These are phyloP conservation scores for Panthera tigris DNA, from an alignment of 2,113 vertebrate genomes.

Conservation along the genomic window DNA sequence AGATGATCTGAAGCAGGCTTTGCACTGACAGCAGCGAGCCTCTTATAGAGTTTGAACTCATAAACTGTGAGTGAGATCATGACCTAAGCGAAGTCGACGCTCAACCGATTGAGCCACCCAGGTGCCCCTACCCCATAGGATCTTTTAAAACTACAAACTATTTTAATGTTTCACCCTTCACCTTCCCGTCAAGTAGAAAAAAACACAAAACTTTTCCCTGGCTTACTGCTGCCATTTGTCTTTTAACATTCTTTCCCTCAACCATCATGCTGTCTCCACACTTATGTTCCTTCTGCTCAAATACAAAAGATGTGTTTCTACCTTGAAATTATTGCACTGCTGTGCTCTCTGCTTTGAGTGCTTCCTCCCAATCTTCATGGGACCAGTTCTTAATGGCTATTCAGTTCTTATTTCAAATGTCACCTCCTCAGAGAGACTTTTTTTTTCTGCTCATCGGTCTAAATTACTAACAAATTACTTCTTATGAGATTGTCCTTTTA, in stretches of 20 bases:
- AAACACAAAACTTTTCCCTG: not conserved
- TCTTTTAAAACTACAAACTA: not conserved
- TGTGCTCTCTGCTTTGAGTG: not conserved
- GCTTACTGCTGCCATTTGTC: not conserved
- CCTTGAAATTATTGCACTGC: not conserved
- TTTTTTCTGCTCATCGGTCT: not conserved
- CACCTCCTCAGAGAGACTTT: not conserved
- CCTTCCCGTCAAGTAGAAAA: not conserved
- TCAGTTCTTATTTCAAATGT: not conserved
- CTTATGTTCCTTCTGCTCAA: not conserved
- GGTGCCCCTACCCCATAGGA: too few species aligned
- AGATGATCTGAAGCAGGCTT: too few species aligned
- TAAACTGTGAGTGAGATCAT: too few species aligned
- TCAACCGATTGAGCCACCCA: too few species aligned
- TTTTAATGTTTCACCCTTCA: not conserved
- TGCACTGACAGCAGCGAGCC: too few species aligned
- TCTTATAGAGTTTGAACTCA: too few species aligned
- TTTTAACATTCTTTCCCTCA: not conserved
- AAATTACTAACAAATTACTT: not conserved
- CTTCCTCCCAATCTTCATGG: not conserved
- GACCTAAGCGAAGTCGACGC: too few species aligned
- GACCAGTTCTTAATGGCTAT: not conserved
- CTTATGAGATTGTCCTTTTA: not conserved
- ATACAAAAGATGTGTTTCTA: not conserved
- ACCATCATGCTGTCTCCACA: not conserved